Base-by-base conservation (phyloP, 2,797 vertebrate species). In the Uromys caudimaculatus region DNA sequence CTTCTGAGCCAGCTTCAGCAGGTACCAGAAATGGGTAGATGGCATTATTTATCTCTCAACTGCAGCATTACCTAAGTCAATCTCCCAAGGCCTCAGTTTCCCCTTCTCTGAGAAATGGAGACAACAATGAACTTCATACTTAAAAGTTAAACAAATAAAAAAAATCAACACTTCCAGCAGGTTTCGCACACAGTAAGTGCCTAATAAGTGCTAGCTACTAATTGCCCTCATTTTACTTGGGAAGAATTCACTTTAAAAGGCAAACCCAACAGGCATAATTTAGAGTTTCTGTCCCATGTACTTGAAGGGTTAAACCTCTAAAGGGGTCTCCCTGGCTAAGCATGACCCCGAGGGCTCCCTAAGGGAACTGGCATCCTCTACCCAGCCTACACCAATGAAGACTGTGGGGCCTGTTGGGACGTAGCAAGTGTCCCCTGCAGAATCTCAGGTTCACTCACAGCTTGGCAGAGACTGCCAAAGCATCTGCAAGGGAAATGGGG, bases 161-260 rank as follows among this genome's bases (percentile, higher is more conserved):
- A 7, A n/a, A 91, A 7, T 4, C 27, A 41, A 35, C 12, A 11
- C 87, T 67, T 81, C 2, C 6, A 54, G 85, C 60, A 10, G 38
- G 54, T 24, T 84, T 47, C 91, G 58, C 75, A 76, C 41, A 78
- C 47, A 44, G 8, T 35, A 50, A 89, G 82, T 23, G 5, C 58
- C 56, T 89, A 27, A 1, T 56, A 84, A 1, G 35, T 76, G 44
- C 76, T 50, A 64, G 71, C 81, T 78, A 27, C 38, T 75, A 54
- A 88, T 54, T 69, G 19, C 19, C 32, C 77, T 78, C 41, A 3
- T 77, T 76, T 88, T 41, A 89, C 86, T 91, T 52, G 41, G 64
- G 78, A 96, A 93, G 89, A 94, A 84, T 32, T 38, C 85, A 69
- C 64, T 89, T 92, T 85, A 62, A 93, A 83, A 91, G 82, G 60